phyloP scores from a whole-genome alignment of 2,888 invertebrate genomes.

The Prenolepis imparis region DNA sequence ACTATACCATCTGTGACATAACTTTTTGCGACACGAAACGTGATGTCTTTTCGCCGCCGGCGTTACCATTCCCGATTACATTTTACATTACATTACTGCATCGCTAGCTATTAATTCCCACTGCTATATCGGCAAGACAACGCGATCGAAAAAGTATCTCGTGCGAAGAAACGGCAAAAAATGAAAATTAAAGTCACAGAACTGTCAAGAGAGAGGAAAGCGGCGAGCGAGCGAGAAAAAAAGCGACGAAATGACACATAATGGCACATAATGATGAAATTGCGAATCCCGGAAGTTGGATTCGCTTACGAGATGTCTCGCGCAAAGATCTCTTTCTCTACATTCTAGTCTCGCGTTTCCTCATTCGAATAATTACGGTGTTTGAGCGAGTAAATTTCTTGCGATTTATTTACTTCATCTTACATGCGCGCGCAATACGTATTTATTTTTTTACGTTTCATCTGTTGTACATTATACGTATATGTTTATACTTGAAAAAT shows the following conservation, averaged over 20 bases:
- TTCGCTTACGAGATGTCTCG: conserved; percentile 11
- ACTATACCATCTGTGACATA: conserved; percentile 32
- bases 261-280: conserved; percentile 51
- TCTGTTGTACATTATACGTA: not conserved
- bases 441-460: not conserved
- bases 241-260: conserved; percentile 16
- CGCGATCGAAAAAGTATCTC: conserved; percentile 17
- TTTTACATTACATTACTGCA: not conserved
- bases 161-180: not conserved
- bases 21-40: conserved; percentile 40
- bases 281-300: conserved; percentile 34
- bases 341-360: not conserved
- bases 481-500: conserved; percentile 12
- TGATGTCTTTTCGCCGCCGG: conserved; percentile 37
- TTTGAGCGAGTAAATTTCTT: not conserved
- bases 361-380: not conserved
- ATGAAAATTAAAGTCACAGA: conserved; percentile 28
- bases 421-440: not conserved
- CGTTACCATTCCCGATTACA: conserved; percentile 20
- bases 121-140: conserved; percentile 52
- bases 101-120: conserved; percentile 50
- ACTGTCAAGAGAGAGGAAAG: not conserved
- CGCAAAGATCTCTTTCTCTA: not conserved
- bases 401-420: not conserved
- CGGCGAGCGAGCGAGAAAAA: conserved; percentile 7